These are phyloP conservation scores for Drosophila nigricruria DNA, from an alignment of 2,888 invertebrate species.

Conservation along the genomic window DNA sequence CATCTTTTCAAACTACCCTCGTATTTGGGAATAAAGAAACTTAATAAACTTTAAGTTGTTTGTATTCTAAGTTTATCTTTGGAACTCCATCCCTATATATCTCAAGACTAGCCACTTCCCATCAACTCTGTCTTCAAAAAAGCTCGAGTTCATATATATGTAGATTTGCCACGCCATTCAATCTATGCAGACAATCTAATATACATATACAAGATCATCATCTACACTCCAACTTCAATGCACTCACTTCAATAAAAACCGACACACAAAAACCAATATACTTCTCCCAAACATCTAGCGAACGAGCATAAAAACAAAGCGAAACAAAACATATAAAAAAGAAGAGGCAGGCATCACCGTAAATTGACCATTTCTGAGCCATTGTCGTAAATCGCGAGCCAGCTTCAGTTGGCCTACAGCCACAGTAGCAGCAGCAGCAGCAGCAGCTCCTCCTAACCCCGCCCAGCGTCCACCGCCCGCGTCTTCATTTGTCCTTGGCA, in stretches of 20 bases:
- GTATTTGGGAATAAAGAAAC: too few species aligned
- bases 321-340: constrained; percentile 9
- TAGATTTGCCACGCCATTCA: background rate
- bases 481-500: constrained; percentile 71
- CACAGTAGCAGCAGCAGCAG: too few species aligned
- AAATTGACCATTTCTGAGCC: constrained; percentile 76
- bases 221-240: background rate
- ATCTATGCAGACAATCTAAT: background rate
- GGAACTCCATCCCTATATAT: background rate
- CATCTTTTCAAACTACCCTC: background rate
- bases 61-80: background rate
- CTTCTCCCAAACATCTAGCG: background rate
- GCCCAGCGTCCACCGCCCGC: background rate
- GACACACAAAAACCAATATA: constrained; percentile 1
- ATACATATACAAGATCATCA: background rate
- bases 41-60: background rate
- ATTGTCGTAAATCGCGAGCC: constrained; percentile 68
- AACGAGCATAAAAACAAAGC: constrained; percentile 2
- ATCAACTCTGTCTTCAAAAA: background rate
- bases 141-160: background rate
- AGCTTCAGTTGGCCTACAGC: constrained; percentile 10
- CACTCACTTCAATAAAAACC: background rate
- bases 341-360: constrained; percentile 41
- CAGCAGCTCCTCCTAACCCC: background rate
- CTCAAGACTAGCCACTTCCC: background rate